phyloP scores from a whole-genome alignment of 2,888 invertebrate species.

The Xestia c-nigrum region DNA sequence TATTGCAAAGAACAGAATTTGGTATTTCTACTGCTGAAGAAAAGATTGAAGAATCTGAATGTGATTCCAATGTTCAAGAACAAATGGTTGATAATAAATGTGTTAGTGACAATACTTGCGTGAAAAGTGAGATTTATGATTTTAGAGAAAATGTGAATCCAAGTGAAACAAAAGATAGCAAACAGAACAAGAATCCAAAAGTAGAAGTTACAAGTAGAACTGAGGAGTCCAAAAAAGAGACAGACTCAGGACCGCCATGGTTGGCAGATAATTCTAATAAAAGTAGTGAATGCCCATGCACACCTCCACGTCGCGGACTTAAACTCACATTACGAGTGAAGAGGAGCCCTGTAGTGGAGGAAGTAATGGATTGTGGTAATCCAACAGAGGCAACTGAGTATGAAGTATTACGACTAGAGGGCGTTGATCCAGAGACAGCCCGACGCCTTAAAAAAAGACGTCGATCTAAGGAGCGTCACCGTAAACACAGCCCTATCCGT shows the following conservation, averaged over 20 bases:
- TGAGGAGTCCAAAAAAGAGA: slow-evolving; percentile 85
- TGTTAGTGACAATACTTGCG: slow-evolving; percentile 81
- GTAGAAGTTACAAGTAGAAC: slow-evolving; percentile 79
- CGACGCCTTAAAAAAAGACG: slow-evolving; percentile 91
- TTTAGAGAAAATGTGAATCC: slow-evolving; percentile 90
- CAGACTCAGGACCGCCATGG: slow-evolving; percentile 84
- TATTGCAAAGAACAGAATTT: slow-evolving; percentile 74
- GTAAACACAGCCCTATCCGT: slow-evolving; percentile 89
- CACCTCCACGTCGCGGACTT: slow-evolving; percentile 91
- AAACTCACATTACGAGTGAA: slow-evolving; percentile 96
- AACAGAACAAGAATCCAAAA: slow-evolving; percentile 83
- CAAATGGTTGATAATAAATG: slow-evolving; percentile 77
- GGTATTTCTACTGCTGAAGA: slow-evolving; percentile 68
- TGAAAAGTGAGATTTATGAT: slow-evolving; percentile 87
- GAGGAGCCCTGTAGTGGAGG: slow-evolving; percentile 96
- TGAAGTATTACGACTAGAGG: slow-evolving; percentile 95
- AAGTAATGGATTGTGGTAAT: slow-evolving; percentile 94
- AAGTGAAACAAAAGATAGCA: slow-evolving; percentile 85
- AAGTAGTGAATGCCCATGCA: slow-evolving; percentile 88
- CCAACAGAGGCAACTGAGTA: slow-evolving; percentile 95
- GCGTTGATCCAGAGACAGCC: slow-evolving; percentile 91
- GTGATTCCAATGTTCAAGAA: slow-evolving; percentile 75
- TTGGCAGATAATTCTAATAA: slow-evolving; percentile 86
- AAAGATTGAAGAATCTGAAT: slow-evolving; percentile 72
- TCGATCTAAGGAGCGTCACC: slow-evolving; percentile 86